Evolutionary conservation across 1,140 invertebrate species (phyloP), one percentile per base, ranked within the genome.

Genomic region (Drosophila quadrilineata): DNA sequence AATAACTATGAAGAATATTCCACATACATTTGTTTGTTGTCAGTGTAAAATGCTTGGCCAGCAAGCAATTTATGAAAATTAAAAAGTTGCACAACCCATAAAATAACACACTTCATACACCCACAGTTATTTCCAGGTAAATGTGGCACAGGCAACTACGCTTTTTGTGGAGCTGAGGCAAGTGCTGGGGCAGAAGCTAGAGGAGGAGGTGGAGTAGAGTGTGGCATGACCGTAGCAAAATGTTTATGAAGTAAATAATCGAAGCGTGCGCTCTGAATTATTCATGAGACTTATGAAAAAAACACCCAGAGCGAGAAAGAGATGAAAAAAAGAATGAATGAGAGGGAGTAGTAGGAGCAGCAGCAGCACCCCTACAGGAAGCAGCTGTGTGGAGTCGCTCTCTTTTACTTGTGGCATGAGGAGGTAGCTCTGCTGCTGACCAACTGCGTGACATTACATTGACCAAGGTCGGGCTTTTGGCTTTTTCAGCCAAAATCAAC

Each of bases 171-270:
- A n/a, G n/a, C n/a, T n/a, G n/a, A n/a, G n/a, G n/a, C n/a, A n/a
- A n/a, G n/a, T n/a, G n/a, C n/a, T n/a, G n/a, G n/a, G n/a, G n/a
- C 16, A 24, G 10, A 31, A 26, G 45, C 4, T 10, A 6, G 17
- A 12, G 6, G 5, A 4, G 9, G n/a, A 6, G 19, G n/a, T 14
- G 6, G 6, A 6, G 24, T 3, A 24, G 24, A 24, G 24, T 9
- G 29, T 38, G 14, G 48, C 52, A 59, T 26, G 43, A 58, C 49
- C 50, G 31, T 36, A 41, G 43, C 29, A 56, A 45, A 65, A 73
- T 84, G 80, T 79, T 85, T 79, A 84, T 84, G 79, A 74, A 85
- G 79, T 77, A 85, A 85, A 85, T 85, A 85, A 85, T 85, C 79
- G 79, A 85, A 85, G 79, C 79, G 58, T 86, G 79, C 71, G 43